Evolutionary conservation across 1,140 invertebrate species (phyloP), one percentile per base, ranked within the genome.

Genomic region (Hycleus phaleratus): DNA sequence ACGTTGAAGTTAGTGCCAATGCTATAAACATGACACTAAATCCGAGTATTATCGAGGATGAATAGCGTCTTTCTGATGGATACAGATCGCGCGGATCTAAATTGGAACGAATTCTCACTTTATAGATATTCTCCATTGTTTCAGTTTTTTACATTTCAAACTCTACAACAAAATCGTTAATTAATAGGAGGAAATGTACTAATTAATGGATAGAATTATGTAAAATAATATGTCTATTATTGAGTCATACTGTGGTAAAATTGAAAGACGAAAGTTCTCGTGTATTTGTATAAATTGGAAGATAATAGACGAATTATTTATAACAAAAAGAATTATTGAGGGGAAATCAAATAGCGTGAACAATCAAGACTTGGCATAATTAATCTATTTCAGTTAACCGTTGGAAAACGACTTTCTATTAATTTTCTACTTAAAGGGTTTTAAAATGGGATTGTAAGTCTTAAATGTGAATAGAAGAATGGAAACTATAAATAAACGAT

Each of bases 111-210:
- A 84, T 80, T 74, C 80, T 82, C 60, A 84, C 81, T 53, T 82
- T 80, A 69, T 82, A 84, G 38, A 83, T 80, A 70, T 82, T 81
- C 73, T 85, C 81, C 81, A 82, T 83, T 52, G 71, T 79, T n/a
- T 48, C 54, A 49, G 32, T 32, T 48, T 48, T 48, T 48, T 48
- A 48, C 25, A 32, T n/a, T 26, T 32, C 11, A 25, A 25, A 25
- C 4, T 9, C 26, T 48, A 11, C 26, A 48, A 32, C 9, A 26
- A 48, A 32, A 48, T 8, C 6, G 18, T 18, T 18, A 18, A 18
- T 18, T 18, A 18, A 1, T 18, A 18, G 18, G 18, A 18, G 18
- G 18, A 18, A 18, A 18, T 12, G 12, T 12, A 12, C 12, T 12
- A 12, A 12, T 18, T 18, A 18, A 18, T 18, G 18, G 18, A 1